Base-by-base conservation (phyloP, 2,797 vertebrate genomes). In the Cichlasoma orientale region DNA sequence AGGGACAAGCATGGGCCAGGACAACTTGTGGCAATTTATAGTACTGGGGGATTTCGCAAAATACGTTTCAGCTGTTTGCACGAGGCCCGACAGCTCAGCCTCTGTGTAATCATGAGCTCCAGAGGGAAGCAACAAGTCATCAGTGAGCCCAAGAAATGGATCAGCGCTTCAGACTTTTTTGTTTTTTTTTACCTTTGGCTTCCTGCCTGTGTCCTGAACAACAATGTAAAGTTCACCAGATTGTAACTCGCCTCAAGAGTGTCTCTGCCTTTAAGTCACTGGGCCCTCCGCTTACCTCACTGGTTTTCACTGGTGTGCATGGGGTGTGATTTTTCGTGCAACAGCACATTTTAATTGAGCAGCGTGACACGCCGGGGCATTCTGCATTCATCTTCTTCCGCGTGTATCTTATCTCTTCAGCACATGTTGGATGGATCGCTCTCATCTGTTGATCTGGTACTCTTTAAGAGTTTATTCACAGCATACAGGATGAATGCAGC, bases 1-100 rank as follows among this genome's bases (percentile, higher is more conserved):
- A 66, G 80, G 57, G 72, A 75, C 31, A 52, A 31, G 41, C 8
- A 31, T 12, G 18, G 33, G 44, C 31, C 74, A 70, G 29, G 44
- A 70, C 69, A 31, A 71, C 44, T 47, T 7, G 29, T 38, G 29
- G 23, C 33, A 74, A 77, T 88, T 85, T 77, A 74, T 72, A 25
- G 36, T 5, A 7, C 36, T 54, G n/a, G 23, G 41, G 72, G 75
- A 77, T 73, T 84, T 61, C 72, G 54, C 29, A 63, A 56, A 83
- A 81, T 56, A 50, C 33, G 73, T 80, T 74, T 75, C 13, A 78
- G 57, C 81, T 79, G 54, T 90, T 80, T 85, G 47, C 47, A 25
- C 47, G 44, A 82, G 63, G 79, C 76, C 79, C 68, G 63, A 61
- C 70, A 74, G 61, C 71, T 81, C 70, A 25, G 38, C 61, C 52